A percentile compares a stretch with the other conserved stretches of the same genome.
phyloP scores from a whole-genome alignment of 2,113 vertebrate genomes.

The Apteryx owenii region DNA sequence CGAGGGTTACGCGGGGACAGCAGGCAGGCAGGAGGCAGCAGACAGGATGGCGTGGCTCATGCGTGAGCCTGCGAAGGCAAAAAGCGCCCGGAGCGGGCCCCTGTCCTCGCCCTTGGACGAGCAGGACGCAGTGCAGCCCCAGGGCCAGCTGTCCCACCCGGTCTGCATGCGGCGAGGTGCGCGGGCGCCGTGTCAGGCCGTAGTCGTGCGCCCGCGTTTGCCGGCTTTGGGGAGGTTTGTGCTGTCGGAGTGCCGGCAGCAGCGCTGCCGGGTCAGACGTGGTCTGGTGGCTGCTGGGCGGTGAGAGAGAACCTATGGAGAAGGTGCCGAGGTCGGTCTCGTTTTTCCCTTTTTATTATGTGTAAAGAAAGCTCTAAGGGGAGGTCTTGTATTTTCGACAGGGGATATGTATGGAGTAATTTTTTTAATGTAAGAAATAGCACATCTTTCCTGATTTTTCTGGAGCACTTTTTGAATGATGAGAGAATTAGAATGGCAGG shows the following conservation, averaged over 20 bases:
- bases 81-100: not conserved
- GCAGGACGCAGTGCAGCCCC: not conserved
- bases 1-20: accelerated
- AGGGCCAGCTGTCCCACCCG: no score
- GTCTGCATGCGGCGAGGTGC: no score
- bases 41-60: not conserved
- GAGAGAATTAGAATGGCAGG: not conserved
- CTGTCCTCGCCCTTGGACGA: accelerated
- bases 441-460: not conserved
- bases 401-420: not conserved
- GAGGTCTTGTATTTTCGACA: not conserved
- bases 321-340: not conserved
- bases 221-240: accelerated
- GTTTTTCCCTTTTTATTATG: accelerated
- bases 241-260: not conserved
- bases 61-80: accelerated
- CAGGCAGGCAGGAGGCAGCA: not conserved
- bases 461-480: not conserved
- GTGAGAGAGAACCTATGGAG: not conserved
- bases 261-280: not conserved
- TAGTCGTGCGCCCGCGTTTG: no score
- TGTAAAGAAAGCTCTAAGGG: not conserved
- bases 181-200: no score
- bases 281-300: not conserved
- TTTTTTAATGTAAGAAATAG: not conserved